Conservation (phyloP, 2,888 invertebrate genomes). For the Aplocera efformata region DNA sequence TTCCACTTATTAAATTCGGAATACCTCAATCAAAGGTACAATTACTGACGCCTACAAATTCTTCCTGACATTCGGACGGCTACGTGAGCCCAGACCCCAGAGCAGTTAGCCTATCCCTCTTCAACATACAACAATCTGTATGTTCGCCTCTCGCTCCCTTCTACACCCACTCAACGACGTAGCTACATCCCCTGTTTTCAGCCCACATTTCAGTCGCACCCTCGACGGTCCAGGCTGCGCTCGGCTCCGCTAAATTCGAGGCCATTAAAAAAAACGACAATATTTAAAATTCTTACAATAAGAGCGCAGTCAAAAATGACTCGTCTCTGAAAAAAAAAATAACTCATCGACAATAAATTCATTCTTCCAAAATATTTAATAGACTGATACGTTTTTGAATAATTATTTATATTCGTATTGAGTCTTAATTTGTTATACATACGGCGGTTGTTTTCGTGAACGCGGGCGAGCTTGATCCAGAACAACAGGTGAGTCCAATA, state of each 20-base stretch:
- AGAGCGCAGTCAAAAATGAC: background rate
- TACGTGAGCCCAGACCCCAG: conserved; percentile 54
- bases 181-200: conserved; percentile 62
- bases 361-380: conserved; percentile 4
- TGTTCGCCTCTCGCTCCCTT: conserved; percentile 41
- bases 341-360: conserved; percentile 19
- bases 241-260: conserved; percentile 23
- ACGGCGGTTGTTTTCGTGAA: conserved; percentile 33
- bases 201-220: conserved; percentile 61
- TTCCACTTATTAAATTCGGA: conserved; percentile 58
- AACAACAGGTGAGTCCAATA: conserved; percentile 42
- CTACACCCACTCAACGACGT: conserved; percentile 59
- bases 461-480: conserved; percentile 29
- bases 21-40: conserved; percentile 62
- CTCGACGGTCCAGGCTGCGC: conserved; percentile 37
- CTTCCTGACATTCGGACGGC: conserved; percentile 50
- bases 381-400: conserved; percentile 10
- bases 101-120: conserved; percentile 38
- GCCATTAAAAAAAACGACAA: conserved; percentile 4
- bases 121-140: conserved; percentile 11
- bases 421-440: conserved; percentile 23
- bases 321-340: conserved; percentile 1
- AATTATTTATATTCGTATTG: conserved; percentile 2
- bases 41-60: conserved; percentile 69
- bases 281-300: background rate